Evolutionary conservation across 2,797 vertebrate genomes (phyloP).

Genomic region (Lophotriccus pileatus): DNA sequence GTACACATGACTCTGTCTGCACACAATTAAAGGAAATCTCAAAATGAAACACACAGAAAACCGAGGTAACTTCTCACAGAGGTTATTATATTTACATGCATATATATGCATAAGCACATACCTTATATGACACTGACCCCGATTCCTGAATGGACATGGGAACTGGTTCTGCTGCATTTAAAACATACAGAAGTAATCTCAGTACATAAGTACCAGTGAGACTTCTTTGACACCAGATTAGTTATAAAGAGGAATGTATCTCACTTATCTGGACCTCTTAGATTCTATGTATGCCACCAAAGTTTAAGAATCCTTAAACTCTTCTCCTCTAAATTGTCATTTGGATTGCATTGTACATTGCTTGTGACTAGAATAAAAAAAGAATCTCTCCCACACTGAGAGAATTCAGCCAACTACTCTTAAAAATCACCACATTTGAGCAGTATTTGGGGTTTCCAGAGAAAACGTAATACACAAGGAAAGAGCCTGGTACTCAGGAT

Average conservation of each 20-base stretch:
- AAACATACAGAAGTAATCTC: background rate
- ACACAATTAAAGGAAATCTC: background rate
- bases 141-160: constrained; percentile 72
- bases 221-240: background rate
- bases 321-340: background rate
- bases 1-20: background rate
- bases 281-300: background rate
- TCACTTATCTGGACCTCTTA: background rate
- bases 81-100: background rate
- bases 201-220: background rate
- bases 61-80: background rate
- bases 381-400: background rate
- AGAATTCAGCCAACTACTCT: background rate
- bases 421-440: background rate
- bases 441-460: background rate
- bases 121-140: constrained; percentile 28
- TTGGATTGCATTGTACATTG: background rate
- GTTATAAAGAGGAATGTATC: background rate
- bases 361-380: background rate
- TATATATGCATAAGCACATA: background rate
- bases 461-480: background rate
- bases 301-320: background rate
- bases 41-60: background rate
- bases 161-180: constrained; percentile 42
- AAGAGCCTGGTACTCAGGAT: background rate